phyloP scores from a whole-genome alignment of 2,888 invertebrate species.

The Pedicia rivosa region DNA sequence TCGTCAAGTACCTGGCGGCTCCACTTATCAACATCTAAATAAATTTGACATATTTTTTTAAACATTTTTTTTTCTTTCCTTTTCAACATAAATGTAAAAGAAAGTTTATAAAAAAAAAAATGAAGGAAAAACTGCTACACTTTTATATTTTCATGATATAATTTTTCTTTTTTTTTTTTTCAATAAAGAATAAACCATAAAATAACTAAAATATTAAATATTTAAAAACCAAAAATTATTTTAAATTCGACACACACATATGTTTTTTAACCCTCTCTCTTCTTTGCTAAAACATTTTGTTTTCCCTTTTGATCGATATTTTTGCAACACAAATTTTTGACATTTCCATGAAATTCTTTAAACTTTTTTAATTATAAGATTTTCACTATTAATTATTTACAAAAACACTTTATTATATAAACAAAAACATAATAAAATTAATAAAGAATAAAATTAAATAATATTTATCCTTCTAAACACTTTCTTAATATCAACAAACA shows the following conservation, averaged over 20 bases:
- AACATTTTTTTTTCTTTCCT: background rate
- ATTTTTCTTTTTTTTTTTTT: conserved; percentile 1
- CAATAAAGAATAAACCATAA: background rate
- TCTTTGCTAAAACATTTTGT: conserved; percentile 3
- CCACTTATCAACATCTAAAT: background rate
- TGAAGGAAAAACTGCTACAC: too few species aligned
- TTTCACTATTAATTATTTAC: too few species aligned
- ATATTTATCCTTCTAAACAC: too few species aligned
- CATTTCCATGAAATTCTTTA: conserved; percentile 4
- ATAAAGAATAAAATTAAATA: too few species aligned
- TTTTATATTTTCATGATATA: background rate
- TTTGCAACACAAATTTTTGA: conserved; percentile 3
- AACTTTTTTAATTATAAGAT: too few species aligned
- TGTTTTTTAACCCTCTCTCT: conserved; percentile 4
- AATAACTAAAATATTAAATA: too few species aligned
- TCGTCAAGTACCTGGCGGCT: background rate
- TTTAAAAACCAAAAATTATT: too few species aligned
- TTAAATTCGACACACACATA: conserved; percentile 5
- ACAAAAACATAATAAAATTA: too few species aligned
- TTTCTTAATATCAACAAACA: too few species aligned
- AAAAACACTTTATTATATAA: too few species aligned
- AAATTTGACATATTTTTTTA: background rate
- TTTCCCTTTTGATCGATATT: conserved; percentile 4
- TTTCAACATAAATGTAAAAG: background rate
- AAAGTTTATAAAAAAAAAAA: too few species aligned